phyloP scores from a whole-genome alignment of 2,888 invertebrate genomes.

The Brenthis daphne region DNA sequence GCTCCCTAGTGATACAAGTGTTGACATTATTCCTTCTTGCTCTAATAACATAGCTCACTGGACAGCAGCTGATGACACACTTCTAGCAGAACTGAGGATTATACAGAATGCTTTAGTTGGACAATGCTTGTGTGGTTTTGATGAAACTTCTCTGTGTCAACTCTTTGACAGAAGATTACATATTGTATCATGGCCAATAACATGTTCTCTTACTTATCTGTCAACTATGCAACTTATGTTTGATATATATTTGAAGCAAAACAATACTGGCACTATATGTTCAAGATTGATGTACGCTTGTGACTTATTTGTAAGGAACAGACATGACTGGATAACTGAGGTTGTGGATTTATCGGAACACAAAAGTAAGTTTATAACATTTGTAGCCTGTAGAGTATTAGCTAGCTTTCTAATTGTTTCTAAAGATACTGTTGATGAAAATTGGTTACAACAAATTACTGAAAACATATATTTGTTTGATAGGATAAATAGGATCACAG shows the following conservation, averaged over 20 bases:
- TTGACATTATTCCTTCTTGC: constrained; percentile 70
- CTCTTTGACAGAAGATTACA: constrained; percentile 86
- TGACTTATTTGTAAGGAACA: constrained; percentile 89
- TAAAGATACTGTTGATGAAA: constrained; percentile 89
- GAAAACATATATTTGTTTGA: constrained; percentile 86
- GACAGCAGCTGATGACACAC: constrained; percentile 67
- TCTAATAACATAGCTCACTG: constrained; percentile 61
- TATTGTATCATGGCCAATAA: constrained; percentile 74
- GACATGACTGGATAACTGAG: constrained; percentile 92
- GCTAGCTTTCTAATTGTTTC: constrained; percentile 92
- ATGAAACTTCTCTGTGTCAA: constrained; percentile 86
- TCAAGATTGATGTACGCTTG: constrained; percentile 90
- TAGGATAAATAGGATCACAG: constrained; percentile 84
- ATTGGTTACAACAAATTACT: constrained; percentile 90
- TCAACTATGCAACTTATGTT: constrained; percentile 92
- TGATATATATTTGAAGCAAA: constrained; percentile 92
- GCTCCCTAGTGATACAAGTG: constrained; percentile 60
- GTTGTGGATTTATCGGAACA: constrained; percentile 90
- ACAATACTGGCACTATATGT: constrained; percentile 91
- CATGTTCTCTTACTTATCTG: constrained; percentile 86
- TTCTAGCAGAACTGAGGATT: constrained; percentile 78
- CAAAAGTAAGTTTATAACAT: constrained; percentile 90
- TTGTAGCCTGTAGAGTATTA: constrained; percentile 89
- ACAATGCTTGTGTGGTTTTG: constrained; percentile 90
- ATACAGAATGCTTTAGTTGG: constrained; percentile 86